Conservation (phyloP, 2,797 vertebrate species). For the Meda fulgida region DNA sequence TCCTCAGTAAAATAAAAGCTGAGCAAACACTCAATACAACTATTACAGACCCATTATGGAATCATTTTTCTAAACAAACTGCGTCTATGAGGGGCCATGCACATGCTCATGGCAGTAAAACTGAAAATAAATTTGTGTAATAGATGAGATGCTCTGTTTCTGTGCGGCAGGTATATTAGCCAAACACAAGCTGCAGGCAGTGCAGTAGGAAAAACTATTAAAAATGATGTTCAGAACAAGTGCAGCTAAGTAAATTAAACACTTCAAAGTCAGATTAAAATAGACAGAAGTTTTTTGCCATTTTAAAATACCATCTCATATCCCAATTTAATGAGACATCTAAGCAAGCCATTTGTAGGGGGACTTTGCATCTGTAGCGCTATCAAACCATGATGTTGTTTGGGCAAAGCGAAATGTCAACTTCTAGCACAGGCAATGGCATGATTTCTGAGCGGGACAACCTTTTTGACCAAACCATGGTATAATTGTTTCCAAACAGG, state of each 20-base stretch:
- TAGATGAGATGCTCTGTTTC: constrained; percentile 21
- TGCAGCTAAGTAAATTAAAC: constrained; percentile 4
- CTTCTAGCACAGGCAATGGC: neutral
- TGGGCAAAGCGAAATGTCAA: neutral
- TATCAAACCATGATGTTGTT: neutral
- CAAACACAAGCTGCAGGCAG: neutral
- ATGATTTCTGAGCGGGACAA: neutral
- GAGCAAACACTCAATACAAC: constrained; percentile 4
- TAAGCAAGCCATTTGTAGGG: neutral
- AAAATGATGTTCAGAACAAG: constrained; percentile 3
- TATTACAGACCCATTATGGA: constrained; percentile 18
- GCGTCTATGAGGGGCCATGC: neutral
- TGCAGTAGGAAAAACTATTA: neutral
- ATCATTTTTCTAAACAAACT: constrained; percentile 31
- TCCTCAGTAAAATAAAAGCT: constrained; percentile 10
- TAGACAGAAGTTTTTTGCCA: neutral
- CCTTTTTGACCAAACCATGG: neutral
- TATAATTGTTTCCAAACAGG: neutral
- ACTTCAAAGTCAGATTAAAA: constrained; percentile 5
- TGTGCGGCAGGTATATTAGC: constrained; percentile 8
- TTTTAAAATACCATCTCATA: neutral
- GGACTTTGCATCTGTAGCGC: neutral
- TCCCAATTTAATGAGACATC: neutral
- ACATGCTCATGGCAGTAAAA: constrained; percentile 19
- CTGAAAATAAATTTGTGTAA: constrained; percentile 29